Evolutionary conservation across 2,113 vertebrate genomes (phyloP).

Genomic region (Corythoichthys haematopterus): DNA sequence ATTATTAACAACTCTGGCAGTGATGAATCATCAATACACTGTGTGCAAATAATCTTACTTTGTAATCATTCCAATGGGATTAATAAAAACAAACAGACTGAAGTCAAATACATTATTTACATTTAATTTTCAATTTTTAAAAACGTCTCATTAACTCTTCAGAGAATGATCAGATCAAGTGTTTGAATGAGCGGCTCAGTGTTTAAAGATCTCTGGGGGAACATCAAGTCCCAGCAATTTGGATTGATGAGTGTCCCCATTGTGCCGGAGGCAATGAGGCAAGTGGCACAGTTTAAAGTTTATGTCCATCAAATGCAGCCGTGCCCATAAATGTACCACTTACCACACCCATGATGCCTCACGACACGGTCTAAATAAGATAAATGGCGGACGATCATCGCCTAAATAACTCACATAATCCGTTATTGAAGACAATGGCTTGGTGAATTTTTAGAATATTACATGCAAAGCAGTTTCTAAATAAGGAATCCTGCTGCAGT

Average conservation of each 20-base stretch:
- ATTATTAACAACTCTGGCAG: no score
- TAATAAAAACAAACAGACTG: no score
- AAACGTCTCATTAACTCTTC: background rate
- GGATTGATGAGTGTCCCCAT: constrained; percentile 2
- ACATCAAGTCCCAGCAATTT: background rate
- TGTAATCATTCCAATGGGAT: background rate
- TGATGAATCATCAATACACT: background rate
- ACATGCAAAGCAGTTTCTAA: constrained; percentile 34
- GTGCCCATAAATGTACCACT: background rate
- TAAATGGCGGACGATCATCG: background rate
- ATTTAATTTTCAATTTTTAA: background rate
- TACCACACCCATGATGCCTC: background rate
- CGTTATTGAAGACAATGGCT: background rate
- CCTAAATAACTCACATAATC: background rate
- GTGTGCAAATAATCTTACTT: background rate
- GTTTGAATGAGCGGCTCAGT: background rate
- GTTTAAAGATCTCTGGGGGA: background rate
- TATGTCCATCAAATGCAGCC: constrained; percentile 3
- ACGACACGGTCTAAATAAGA: background rate
- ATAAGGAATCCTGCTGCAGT: constrained; percentile 23
- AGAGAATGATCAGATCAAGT: background rate
- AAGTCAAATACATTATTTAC: background rate
- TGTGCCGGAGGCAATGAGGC: background rate
- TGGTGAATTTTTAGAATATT: constrained; percentile 6
- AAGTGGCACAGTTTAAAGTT: background rate